Evolutionary conservation across 2,888 invertebrate species (phyloP).

Genomic region (Catocala fraxini): DNA sequence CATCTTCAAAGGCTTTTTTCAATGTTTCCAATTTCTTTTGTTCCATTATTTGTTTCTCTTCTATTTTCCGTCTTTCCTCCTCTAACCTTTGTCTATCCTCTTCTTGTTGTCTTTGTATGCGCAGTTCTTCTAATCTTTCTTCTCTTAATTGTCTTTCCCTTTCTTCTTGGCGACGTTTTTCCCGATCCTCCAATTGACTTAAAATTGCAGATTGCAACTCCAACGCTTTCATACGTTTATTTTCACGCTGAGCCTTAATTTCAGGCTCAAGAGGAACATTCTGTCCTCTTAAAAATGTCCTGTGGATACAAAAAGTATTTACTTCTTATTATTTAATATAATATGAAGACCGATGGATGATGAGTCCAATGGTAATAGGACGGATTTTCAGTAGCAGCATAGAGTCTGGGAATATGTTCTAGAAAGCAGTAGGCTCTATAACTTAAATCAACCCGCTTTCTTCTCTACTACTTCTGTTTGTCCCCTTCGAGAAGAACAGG

Average conservation of each 20-base stretch:
- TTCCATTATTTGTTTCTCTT: slow-evolving; percentile 91
- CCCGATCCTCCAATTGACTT: slow-evolving; percentile 94
- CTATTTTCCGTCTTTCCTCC: slow-evolving; percentile 89
- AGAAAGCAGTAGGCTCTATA: no score
- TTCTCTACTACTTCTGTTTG: no score
- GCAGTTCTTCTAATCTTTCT: slow-evolving; percentile 93
- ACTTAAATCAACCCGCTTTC: no score
- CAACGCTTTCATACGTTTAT: slow-evolving; percentile 93
- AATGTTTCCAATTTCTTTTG: slow-evolving; percentile 92
- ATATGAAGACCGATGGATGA: no score
- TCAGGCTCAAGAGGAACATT: slow-evolving; percentile 94
- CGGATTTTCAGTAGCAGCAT: no score
- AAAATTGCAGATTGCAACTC: slow-evolving; percentile 95
- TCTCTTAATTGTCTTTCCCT: slow-evolving; percentile 91
- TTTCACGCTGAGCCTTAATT: slow-evolving; percentile 93
- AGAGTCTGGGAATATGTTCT: no score
- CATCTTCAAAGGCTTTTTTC: slow-evolving; percentile 92
- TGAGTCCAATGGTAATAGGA: no score
- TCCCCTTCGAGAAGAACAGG: no score
- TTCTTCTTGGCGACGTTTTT: slow-evolving; percentile 92
- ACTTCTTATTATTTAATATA: background rate
- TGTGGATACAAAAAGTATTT: slow-evolving; percentile 40
- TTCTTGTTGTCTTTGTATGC: slow-evolving; percentile 92
- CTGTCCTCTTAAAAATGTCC: slow-evolving; percentile 94
- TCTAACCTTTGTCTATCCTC: slow-evolving; percentile 90